Conservation (phyloP, 2,113 vertebrate genomes). For the Saguinus imperator region DNA sequence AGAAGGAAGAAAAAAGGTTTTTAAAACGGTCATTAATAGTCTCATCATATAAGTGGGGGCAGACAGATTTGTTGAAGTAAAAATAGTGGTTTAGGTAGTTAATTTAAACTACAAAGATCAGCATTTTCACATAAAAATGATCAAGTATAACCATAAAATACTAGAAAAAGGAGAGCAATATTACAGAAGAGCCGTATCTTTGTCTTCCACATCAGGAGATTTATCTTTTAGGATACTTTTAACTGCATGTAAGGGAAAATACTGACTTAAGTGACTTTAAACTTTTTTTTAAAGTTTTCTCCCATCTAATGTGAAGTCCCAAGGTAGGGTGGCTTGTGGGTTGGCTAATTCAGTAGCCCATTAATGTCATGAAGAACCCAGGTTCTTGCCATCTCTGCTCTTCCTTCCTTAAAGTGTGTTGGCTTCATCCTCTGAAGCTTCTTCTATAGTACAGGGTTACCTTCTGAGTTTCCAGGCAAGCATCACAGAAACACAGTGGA, state of each 20-base stretch:
- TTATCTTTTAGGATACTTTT: neutral
- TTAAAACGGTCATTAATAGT: neutral
- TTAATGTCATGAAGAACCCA: neutral
- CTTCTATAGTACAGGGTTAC: neutral
- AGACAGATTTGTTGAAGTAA: neutral
- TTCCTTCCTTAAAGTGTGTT: neutral
- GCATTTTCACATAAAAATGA: neutral
- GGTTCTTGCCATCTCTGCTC: neutral
- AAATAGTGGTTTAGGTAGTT: neutral
- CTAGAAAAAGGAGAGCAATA: neutral
- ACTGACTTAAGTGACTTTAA: neutral
- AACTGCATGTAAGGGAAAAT: neutral
- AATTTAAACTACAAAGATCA: conserved; percentile 6
- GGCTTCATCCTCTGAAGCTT: neutral
- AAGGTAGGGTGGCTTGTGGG: neutral
- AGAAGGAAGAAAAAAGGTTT: neutral
- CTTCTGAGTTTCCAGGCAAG: neutral
- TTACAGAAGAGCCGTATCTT: neutral
- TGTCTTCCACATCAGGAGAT: neutral
- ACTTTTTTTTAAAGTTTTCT: neutral
- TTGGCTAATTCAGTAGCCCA: neutral
- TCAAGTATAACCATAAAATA: neutral
- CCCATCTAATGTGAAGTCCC: neutral
- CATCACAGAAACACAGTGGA: neutral
- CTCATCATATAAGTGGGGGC: neutral